Percentiles rank a stretch among this genome's conserved stretches.
Evolutionary conservation across 2,888 invertebrate genomes (phyloP).

Genomic region (Poecilus cupreus): DNA sequence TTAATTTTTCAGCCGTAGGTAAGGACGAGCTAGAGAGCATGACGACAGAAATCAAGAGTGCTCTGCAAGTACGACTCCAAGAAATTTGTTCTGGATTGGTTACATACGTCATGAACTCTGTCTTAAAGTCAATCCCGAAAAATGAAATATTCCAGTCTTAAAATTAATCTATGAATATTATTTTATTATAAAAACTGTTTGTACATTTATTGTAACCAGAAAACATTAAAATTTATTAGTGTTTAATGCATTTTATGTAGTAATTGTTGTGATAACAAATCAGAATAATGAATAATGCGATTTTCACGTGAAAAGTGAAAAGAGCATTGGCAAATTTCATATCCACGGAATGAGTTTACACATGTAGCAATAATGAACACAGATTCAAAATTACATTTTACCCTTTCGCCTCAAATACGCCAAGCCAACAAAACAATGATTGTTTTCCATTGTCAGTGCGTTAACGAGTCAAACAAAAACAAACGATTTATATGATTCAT

Average conservation of each 20-base stretch:
- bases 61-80: conserved; percentile 6
- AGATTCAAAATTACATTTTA: conserved; percentile 46
- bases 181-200: background rate
- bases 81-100: conserved; percentile 37
- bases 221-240: background rate
- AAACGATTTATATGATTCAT: conserved; percentile 19
- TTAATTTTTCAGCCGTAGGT: conserved; percentile 2
- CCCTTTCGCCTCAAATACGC: conserved; percentile 8
- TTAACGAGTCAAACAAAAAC: conserved; percentile 42
- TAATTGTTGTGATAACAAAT: background rate
- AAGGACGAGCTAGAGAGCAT: background rate
- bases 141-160: conserved; percentile 36
- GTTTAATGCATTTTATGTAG: background rate
- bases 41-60: background rate
- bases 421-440: conserved; percentile 40
- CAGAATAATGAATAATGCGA: background rate
- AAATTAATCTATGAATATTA: background rate
- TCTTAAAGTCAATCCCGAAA: conserved; percentile 12
- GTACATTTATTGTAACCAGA: background rate
- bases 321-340: background rate
- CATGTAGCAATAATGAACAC: conserved; percentile 1
- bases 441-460: conserved; percentile 30
- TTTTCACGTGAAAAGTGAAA: background rate
- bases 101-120: conserved; percentile 12
- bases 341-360: background rate